phyloP scores from a whole-genome alignment of 2,113 vertebrate species.

The Scatophagus argus region DNA sequence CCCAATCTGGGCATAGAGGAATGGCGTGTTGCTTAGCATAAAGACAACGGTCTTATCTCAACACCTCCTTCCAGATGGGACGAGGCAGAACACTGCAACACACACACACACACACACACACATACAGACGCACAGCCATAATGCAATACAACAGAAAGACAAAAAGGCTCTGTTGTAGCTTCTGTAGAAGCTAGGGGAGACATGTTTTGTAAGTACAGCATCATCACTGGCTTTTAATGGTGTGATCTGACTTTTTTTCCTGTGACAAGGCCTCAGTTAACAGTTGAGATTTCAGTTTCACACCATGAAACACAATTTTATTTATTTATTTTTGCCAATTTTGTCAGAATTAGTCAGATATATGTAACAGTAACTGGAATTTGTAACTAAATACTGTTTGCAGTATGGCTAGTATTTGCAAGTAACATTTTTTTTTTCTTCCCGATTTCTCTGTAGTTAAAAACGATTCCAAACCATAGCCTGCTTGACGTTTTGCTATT shows the following conservation, averaged over 20 bases:
- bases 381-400: not conserved
- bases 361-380: not conserved
- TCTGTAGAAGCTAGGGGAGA: conserved; percentile 30
- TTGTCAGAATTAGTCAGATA: not conserved
- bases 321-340: not conserved
- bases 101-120: conserved; percentile 29
- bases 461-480: not conserved
- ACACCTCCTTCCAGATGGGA: conserved; percentile 76
- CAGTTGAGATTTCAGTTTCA: not conserved
- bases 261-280: conserved; percentile 1
- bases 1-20: conserved; percentile 74
- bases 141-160: conserved; percentile 65
- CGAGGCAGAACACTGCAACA: conserved; percentile 54
- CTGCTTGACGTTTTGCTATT: not conserved
- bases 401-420: not conserved
- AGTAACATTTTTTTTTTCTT: not conserved
- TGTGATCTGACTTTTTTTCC: conserved; percentile 16
- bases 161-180: conserved; percentile 47
- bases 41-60: conserved; percentile 82
- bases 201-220: conserved; percentile 13
- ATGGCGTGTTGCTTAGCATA: conserved; percentile 81
- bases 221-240: not conserved
- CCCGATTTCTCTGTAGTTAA: not conserved
- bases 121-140: conserved; percentile 21
- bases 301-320: not conserved